These are phyloP conservation scores for Protaetia brevitarsis DNA, from an alignment of 1,140 invertebrate species.

Conservation along the genomic window DNA sequence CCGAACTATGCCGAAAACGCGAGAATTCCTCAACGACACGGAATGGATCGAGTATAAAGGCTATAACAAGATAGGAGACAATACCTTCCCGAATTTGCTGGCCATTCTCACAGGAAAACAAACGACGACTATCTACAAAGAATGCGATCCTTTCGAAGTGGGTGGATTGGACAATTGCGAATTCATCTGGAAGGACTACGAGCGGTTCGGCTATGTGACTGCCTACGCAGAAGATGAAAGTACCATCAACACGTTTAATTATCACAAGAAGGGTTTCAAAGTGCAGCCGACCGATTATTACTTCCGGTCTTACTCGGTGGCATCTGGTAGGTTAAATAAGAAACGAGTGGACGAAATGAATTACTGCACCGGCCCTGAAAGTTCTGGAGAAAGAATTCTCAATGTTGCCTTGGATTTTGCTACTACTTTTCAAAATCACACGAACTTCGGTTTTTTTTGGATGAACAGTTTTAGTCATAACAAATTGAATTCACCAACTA, in stretches of 20 bases:
- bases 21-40: conserved; percentile 56
- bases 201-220: conserved; percentile 59
- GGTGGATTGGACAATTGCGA: conserved; percentile 57
- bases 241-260: conserved; percentile 62
- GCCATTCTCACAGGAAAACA: conserved; percentile 68
- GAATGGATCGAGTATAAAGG: conserved; percentile 56
- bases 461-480: conserved; percentile 68
- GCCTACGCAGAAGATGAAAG: conserved; percentile 63
- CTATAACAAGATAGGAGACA: conserved; percentile 71
- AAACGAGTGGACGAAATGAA: conserved; percentile 43
- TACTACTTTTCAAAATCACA: conserved; percentile 54
- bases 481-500: conserved; percentile 56
- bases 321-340: conserved; percentile 54
- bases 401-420: conserved; percentile 62
- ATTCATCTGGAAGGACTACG: conserved; percentile 62
- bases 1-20: conserved; percentile 72
- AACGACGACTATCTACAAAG: conserved; percentile 48
- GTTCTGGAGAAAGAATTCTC: conserved; percentile 57
- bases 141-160: conserved; percentile 52
- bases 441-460: conserved; percentile 71
- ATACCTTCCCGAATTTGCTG: conserved; percentile 81
- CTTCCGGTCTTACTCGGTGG: conserved; percentile 62
- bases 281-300: conserved; percentile 73
- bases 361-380: conserved; percentile 57
- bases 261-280: conserved; percentile 60